Evolutionary conservation across 2,888 invertebrate genomes (phyloP), one percentile per base, ranked within the genome.

Genomic region (Lasius platythorax): DNA sequence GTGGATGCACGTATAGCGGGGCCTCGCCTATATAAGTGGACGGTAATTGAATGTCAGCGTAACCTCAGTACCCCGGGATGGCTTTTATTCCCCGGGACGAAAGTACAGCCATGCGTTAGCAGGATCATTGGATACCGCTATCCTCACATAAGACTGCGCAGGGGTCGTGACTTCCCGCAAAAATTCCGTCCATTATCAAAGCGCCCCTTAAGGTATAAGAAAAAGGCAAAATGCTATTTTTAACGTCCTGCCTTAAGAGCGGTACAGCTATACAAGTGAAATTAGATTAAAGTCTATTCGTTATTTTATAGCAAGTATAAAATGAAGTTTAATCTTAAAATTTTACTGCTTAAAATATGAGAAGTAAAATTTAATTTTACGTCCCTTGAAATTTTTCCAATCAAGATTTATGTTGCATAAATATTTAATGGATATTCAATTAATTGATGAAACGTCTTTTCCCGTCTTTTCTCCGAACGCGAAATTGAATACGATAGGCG

Each of bases 31-130:
- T 50, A 70, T 85, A 88, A 89, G 91, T 90, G 91, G 87, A 85
- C 70, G 81, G 82, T 90, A 91, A 91, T 92, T 91, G 91, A 91
- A 92, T 91, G 86, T 85, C 87, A 87, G 89, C 85, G 64, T 84
- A 87, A 83, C 84, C 86, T 86, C 61, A 72, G 61, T 85, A 68
- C 66, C 56, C 66, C 72, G 23, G 72, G 43, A 37, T 46, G 64
- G 58, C 79, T 84, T 78, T 85, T 81, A 85, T 84, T 68, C 64
- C 61, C 30, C 33, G 67, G 46, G 23, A 40, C 56, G 70, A 87
- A 70, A 85, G 67, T 78, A 56, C 64, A 74, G 53, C 37, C 76
- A 33, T 83, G 78, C 67, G 66, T 83, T 82, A 58, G 61, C 63
- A n/a, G 61, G 74, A 53, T 53, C 40, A 82, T 56, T 33, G n/a